phyloP scores from a whole-genome alignment of 2,113 vertebrate species.

The Aythya baeri region DNA sequence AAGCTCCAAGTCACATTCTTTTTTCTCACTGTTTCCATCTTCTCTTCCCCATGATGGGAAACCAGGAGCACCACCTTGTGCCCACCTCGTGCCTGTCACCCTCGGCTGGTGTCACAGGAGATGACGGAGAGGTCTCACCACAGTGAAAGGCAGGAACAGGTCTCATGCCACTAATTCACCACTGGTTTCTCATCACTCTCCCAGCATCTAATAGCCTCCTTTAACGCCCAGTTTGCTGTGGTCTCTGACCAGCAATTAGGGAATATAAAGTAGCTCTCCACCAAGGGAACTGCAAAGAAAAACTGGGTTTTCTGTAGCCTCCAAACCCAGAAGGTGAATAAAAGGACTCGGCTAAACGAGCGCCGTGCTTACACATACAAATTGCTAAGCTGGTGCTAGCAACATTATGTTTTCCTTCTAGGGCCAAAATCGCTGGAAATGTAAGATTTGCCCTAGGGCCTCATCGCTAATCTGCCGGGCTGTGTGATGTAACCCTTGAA shows the following conservation, averaged over 20 bases:
- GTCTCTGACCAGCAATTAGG: not conserved
- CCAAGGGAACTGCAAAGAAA: not conserved
- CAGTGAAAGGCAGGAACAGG: not conserved
- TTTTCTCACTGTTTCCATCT: not conserved
- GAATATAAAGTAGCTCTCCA: not conserved
- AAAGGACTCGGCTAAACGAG: not conserved
- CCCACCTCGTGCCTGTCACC: not conserved
- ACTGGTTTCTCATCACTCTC: not conserved
- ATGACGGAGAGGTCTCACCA: not conserved
- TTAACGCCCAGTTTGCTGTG: not conserved
- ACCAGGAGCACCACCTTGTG: not conserved
- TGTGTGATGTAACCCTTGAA: not conserved
- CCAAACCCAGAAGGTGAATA: not conserved
- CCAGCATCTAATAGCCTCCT: not conserved
- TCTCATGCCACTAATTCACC: no score
- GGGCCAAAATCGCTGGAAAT: not conserved
- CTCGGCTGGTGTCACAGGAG: not conserved
- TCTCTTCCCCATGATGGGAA: not conserved
- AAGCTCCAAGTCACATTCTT: fast-evolving
- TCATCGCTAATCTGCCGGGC: fast-evolving
- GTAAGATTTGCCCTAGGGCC: not conserved
- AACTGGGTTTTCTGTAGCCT: not conserved
- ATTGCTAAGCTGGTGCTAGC: not conserved
- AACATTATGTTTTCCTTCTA: not conserved
- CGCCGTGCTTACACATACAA: not conserved